Evolutionary conservation across 2,797 vertebrate genomes (phyloP).

Genomic region (Melanotaenia boesemani): DNA sequence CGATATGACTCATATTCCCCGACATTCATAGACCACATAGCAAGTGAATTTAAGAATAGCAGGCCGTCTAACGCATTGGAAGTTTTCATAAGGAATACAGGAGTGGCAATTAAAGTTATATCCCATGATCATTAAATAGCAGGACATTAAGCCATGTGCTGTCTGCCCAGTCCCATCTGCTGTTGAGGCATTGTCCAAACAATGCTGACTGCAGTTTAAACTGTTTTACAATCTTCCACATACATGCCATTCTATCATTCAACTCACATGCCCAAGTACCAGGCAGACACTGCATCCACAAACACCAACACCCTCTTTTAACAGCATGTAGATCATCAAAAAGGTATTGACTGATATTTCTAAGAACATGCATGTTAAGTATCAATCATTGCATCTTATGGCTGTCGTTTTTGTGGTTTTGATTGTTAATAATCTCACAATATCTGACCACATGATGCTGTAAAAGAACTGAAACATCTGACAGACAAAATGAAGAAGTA

Average conservation of each 20-base stretch:
- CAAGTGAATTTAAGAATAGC: background rate
- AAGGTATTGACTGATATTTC: background rate
- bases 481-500: background rate
- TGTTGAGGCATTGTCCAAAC: constrained; percentile 12
- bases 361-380: background rate
- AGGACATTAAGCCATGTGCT: constrained; percentile 32
- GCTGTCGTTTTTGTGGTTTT: background rate
- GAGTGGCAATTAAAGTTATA: constrained; percentile 36
- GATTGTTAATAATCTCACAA: constrained; percentile 4
- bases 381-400: background rate
- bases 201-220: constrained; percentile 25
- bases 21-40: constrained; percentile 12
- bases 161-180: constrained; percentile 19
- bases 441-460: background rate
- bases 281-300: constrained; percentile 12
- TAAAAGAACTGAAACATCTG: constrained; percentile 1
- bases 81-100: constrained; percentile 25
- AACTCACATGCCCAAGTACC: constrained; percentile 26
- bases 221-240: constrained; percentile 23
- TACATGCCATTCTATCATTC: constrained; percentile 8
- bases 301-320: constrained; percentile 6
- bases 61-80: background rate
- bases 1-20: constrained; percentile 4
- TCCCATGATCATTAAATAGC: constrained; percentile 50
- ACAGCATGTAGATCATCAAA: background rate